A percentile compares a stretch with the other conserved stretches of the same genome.
Evolutionary conservation across 2,888 invertebrate genomes (phyloP).

Genomic region (Campoplex capitator): DNA sequence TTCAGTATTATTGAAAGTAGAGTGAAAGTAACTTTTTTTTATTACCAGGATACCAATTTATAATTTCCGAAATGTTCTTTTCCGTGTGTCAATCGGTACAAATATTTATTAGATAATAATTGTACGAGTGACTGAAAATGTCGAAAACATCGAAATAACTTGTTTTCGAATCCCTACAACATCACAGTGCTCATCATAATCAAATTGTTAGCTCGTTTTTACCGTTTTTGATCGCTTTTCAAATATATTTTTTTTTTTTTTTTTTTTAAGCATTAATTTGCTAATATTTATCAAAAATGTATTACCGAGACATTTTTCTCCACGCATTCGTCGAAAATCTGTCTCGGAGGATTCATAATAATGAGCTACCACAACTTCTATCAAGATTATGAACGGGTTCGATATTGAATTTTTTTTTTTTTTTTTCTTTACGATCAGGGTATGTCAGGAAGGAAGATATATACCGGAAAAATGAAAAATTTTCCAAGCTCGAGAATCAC

Average conservation of each 20-base stretch:
- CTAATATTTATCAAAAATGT: neutral
- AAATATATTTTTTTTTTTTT: neutral
- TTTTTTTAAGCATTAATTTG: neutral
- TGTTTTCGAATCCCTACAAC: neutral
- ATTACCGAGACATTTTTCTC: neutral
- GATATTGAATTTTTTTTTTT: neutral
- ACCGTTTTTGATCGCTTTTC: neutral
- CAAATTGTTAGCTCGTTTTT: neutral
- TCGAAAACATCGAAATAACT: neutral
- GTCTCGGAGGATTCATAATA: neutral
- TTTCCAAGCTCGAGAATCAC: slow-evolving; percentile 22
- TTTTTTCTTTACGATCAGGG: neutral
- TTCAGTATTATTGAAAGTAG: neutral
- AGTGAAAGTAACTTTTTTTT: neutral
- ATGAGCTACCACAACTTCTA: neutral
- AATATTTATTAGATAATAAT: neutral
- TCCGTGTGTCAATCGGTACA: neutral
- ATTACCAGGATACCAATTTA: neutral
- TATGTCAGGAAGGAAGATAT: neutral
- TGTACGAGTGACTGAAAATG: neutral
- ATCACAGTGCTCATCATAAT: too few relatives aligned
- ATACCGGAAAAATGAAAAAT: slow-evolving; percentile 39
- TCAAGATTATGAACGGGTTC: neutral
- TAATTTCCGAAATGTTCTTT: too few relatives aligned
- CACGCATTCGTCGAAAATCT: neutral